Evolutionary conservation across 2,888 invertebrate genomes (phyloP).

Genomic region (Crepidodera aurea): DNA sequence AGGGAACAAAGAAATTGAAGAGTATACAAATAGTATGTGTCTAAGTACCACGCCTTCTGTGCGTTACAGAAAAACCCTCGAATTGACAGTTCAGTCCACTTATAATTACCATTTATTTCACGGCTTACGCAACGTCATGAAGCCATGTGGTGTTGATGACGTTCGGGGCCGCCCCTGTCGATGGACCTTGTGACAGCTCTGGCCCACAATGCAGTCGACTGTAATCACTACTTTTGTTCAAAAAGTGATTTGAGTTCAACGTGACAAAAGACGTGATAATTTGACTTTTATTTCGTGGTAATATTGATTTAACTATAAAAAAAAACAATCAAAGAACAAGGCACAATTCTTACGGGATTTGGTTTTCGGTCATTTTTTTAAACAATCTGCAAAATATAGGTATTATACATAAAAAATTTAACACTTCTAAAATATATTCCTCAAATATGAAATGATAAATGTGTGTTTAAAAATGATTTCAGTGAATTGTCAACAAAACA

Average conservation of each 20-base stretch:
- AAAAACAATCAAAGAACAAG: too few species aligned
- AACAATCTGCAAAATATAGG: too few species aligned
- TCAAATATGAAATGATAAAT: too few species aligned
- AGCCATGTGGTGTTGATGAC: conserved; percentile 47
- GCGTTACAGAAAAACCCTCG: conserved; percentile 57
- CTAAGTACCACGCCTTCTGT: conserved; percentile 54
- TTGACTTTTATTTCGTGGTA: neutral
- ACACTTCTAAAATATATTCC: too few species aligned
- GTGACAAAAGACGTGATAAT: neutral
- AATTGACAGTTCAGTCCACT: conserved; percentile 60
- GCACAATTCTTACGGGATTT: too few species aligned
- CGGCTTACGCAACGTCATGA: conserved; percentile 56
- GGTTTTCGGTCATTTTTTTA: too few species aligned
- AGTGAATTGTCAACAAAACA: too few species aligned
- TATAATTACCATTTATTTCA: conserved; percentile 61
- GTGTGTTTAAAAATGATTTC: too few species aligned
- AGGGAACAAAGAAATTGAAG: neutral
- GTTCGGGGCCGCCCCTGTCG: conserved; percentile 34
- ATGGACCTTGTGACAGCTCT: conserved; percentile 30
- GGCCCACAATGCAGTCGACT: conserved; percentile 25
- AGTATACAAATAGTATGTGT: conserved; percentile 44
- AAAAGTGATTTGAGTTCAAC: conserved; percentile 21
- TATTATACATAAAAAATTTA: too few species aligned
- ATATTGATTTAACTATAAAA: too few species aligned
- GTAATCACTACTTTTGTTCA: conserved; percentile 28